phyloP scores from a whole-genome alignment of 2,888 invertebrate genomes.

The Eupithecia insigniata region DNA sequence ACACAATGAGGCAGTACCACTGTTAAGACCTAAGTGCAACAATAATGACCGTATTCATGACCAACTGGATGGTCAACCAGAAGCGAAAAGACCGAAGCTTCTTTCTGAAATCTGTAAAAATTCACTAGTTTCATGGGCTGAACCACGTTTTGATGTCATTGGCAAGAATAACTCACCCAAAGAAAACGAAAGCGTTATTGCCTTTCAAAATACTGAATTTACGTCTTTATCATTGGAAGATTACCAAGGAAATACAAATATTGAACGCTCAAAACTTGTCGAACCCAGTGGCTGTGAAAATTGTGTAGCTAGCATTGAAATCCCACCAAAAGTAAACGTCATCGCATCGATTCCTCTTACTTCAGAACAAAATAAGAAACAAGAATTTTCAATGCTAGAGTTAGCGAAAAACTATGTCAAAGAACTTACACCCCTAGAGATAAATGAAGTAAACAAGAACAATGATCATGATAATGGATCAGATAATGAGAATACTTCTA shows the following conservation, averaged over 20 bases:
- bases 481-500: conserved; percentile 1
- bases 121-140: background rate
- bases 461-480: background rate
- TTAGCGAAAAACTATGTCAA: conserved; percentile 19
- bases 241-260: background rate
- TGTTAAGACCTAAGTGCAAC: background rate
- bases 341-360: background rate
- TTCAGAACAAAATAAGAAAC: conserved; percentile 7
- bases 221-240: background rate
- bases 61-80: background rate
- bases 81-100: conserved; percentile 7
- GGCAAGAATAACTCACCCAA: background rate
- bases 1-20: background rate
- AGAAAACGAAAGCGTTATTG: background rate
- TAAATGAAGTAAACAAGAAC: conserved; percentile 3
- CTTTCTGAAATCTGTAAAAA: background rate
- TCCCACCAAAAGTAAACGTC: background rate
- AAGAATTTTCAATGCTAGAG: conserved; percentile 5
- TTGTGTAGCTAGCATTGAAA: background rate
- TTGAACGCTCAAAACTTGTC: background rate
- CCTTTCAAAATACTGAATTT: background rate
- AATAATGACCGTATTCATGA: background rate
- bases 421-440: conserved; percentile 10
- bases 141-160: background rate
- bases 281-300: background rate